phyloP scores from a whole-genome alignment of 1,140 invertebrate genomes.

The Philopotamus ludificatus region DNA sequence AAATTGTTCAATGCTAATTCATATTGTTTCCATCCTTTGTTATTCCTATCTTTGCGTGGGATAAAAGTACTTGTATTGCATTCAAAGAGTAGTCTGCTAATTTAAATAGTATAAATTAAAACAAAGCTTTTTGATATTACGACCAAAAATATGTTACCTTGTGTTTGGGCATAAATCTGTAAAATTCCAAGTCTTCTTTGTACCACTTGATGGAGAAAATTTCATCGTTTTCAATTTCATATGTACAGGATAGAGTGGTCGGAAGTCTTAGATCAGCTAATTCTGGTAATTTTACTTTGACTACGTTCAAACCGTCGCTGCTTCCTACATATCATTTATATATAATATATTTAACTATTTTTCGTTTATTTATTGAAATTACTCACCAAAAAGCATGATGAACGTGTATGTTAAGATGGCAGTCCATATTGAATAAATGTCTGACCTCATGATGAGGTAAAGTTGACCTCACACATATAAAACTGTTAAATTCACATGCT shows the following conservation, averaged over 20 bases:
- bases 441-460: slow-evolving; percentile 17
- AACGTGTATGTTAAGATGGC: slow-evolving; percentile 16
- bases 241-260: slow-evolving; percentile 21
- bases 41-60: too few relatives aligned
- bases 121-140: too few relatives aligned
- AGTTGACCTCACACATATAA: background rate
- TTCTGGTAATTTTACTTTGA: slow-evolving; percentile 24
- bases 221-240: slow-evolving; percentile 22
- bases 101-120: too few relatives aligned
- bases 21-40: too few relatives aligned
- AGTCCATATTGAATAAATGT: background rate
- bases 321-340: background rate
- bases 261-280: slow-evolving; percentile 23
- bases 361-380: background rate
- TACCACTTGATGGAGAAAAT: slow-evolving; percentile 66
- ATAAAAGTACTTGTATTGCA: too few relatives aligned
- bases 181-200: slow-evolving; percentile 62
- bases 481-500: background rate
- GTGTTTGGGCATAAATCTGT: slow-evolving; percentile 56
- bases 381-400: slow-evolving; percentile 23
- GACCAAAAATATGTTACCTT: too few relatives aligned
- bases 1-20: too few relatives aligned
- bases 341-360: background rate
- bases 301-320: slow-evolving; percentile 31
- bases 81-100: too few relatives aligned